phyloP scores from a whole-genome alignment of 53 echinoderm and acorn worm genomes.

The Crossaster papposus region DNA sequence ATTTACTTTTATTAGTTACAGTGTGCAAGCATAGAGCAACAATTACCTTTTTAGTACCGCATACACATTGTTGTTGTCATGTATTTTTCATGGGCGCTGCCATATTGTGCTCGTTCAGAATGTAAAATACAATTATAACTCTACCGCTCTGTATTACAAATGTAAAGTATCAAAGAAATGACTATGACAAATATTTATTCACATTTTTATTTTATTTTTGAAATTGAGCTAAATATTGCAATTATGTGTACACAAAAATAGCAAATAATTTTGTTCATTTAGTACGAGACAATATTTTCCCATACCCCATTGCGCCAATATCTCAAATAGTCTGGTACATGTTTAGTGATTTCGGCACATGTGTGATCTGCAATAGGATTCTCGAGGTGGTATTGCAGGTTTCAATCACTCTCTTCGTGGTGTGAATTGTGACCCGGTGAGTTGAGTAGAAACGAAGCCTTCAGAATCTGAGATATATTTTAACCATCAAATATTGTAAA shows the following conservation, averaged over 20 bases:
- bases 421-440: slow-evolving; percentile 40
- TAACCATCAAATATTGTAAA: slow-evolving; percentile 3
- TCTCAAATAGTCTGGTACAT: slow-evolving; percentile 35
- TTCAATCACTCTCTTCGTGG: slow-evolving; percentile 36
- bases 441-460: not conserved
- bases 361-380: not conserved
- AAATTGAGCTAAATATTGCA: no score
- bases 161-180: not conserved
- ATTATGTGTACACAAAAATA: not conserved
- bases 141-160: not conserved
- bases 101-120: slow-evolving; percentile 45
- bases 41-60: not conserved
- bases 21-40: not conserved
- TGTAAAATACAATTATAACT: not conserved
- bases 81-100: slow-evolving; percentile 24
- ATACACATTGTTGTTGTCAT: not conserved
- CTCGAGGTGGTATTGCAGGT: slow-evolving; percentile 1
- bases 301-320: slow-evolving; percentile 5
- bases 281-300: slow-evolving; percentile 36
- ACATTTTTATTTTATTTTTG: not conserved
- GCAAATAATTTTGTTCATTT: not conserved
- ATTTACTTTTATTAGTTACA: no score
- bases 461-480: not conserved
- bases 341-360: not conserved
- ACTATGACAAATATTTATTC: not conserved